phyloP scores from a whole-genome alignment of 2,113 vertebrate species.

The Microcebus tavaratra region DNA sequence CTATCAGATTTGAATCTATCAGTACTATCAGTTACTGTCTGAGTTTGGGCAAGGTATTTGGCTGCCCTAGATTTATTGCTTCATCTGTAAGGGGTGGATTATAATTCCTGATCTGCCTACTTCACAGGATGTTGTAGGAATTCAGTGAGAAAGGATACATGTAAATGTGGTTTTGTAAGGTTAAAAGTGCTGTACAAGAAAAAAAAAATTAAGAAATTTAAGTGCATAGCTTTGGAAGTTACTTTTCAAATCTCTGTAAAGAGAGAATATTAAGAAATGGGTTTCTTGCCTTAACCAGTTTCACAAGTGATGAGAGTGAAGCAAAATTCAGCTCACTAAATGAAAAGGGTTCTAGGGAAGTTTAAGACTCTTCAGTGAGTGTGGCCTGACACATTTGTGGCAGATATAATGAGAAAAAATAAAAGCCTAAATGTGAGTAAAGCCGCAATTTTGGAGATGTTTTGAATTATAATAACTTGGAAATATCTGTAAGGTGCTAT shows the following conservation, averaged over 20 bases:
- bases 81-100: conserved; percentile 34
- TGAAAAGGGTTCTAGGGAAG: not conserved
- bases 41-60: conserved; percentile 44
- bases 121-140: not conserved
- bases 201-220: conserved; percentile 24
- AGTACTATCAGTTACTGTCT: conserved; percentile 62
- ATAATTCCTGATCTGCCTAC: conserved; percentile 20
- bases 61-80: conserved; percentile 51
- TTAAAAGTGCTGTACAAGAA: not conserved
- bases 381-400: not conserved
- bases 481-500: not conserved
- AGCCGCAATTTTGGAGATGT: not conserved
- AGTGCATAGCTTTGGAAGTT: not conserved
- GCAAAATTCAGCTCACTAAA: not conserved
- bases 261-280: not conserved
- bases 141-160: not conserved
- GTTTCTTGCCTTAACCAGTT: not conserved
- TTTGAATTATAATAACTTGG: not conserved
- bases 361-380: not conserved
- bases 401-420: not conserved
- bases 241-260: conserved; percentile 31
- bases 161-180: not conserved
- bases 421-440: not conserved
- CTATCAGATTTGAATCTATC: not conserved
- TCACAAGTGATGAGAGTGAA: not conserved